Evolutionary conservation across 2,113 vertebrate genomes (phyloP).

Genomic region (Phoenicopterus ruber): DNA sequence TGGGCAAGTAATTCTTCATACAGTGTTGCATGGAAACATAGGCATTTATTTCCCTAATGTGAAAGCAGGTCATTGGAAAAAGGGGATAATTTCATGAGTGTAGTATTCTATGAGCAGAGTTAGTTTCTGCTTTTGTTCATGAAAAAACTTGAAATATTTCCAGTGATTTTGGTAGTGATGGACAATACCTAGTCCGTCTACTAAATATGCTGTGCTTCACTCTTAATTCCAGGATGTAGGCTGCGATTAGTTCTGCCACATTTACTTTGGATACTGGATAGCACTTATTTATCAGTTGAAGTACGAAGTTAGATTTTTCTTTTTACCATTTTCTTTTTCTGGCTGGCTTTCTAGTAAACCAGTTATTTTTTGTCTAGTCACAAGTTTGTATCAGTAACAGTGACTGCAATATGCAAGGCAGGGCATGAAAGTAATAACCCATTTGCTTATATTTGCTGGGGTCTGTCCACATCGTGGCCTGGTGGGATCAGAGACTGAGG

Average conservation of each 20-base stretch:
- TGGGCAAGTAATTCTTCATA: background rate
- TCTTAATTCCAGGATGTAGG: background rate
- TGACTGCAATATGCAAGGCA: background rate
- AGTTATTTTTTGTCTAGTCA: background rate
- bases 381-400: background rate
- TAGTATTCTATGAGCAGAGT: background rate
- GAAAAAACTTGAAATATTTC: background rate
- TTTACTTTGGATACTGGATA: background rate
- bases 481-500: background rate
- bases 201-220: background rate
- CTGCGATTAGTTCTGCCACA: background rate
- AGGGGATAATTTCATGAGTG: background rate
- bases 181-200: background rate
- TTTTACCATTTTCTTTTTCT: background rate
- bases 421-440: background rate
- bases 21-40: background rate
- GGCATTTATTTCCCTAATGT: background rate
- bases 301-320: background rate
- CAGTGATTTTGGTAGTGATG: background rate
- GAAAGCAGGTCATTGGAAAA: background rate
- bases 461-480: background rate
- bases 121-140: background rate
- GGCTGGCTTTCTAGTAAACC: background rate
- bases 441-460: background rate
- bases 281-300: background rate